These are phyloP conservation scores for Callipepla squamata DNA, from an alignment of 2,113 vertebrate genomes.

Conservation along the genomic window DNA sequence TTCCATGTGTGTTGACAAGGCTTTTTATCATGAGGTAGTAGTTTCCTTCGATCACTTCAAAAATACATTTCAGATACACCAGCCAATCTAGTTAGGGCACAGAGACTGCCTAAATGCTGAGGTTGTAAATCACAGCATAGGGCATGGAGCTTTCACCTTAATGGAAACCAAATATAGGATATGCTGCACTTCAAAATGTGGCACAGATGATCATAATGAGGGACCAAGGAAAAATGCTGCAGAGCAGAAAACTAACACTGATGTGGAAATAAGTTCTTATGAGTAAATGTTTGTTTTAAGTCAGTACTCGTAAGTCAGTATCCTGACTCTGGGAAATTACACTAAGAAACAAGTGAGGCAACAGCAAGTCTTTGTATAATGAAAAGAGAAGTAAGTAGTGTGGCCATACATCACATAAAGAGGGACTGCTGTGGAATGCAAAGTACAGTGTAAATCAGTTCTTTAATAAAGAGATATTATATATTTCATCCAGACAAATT, in stretches of 20 bases:
- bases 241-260: slow-evolving; percentile 47
- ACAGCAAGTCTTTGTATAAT: slow-evolving; percentile 51
- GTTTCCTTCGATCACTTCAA: slow-evolving; percentile 63
- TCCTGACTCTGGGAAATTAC: slow-evolving; percentile 41
- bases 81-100: slow-evolving; percentile 52
- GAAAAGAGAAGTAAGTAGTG: slow-evolving; percentile 25
- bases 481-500: slow-evolving; percentile 45
- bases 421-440: background rate
- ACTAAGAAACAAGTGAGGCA: slow-evolving; percentile 55
- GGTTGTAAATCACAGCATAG: slow-evolving; percentile 68
- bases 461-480: slow-evolving; percentile 17
- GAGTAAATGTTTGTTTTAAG: slow-evolving; percentile 73
- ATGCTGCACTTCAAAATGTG: slow-evolving; percentile 57
- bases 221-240: background rate
- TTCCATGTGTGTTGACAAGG: slow-evolving; percentile 66
- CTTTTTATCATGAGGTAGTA: slow-evolving; percentile 66
- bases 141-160: slow-evolving; percentile 15
- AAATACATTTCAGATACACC: slow-evolving; percentile 42
- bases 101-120: slow-evolving; percentile 48
- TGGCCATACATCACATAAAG: slow-evolving; percentile 31
- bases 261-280: slow-evolving; percentile 75
- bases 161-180: slow-evolving; percentile 45
- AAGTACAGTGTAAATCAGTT: slow-evolving; percentile 20
- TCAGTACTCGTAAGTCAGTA: slow-evolving; percentile 61
- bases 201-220: slow-evolving; percentile 60